Conservation (phyloP, 2,113 vertebrate species). For the Siniperca chuatsi region DNA sequence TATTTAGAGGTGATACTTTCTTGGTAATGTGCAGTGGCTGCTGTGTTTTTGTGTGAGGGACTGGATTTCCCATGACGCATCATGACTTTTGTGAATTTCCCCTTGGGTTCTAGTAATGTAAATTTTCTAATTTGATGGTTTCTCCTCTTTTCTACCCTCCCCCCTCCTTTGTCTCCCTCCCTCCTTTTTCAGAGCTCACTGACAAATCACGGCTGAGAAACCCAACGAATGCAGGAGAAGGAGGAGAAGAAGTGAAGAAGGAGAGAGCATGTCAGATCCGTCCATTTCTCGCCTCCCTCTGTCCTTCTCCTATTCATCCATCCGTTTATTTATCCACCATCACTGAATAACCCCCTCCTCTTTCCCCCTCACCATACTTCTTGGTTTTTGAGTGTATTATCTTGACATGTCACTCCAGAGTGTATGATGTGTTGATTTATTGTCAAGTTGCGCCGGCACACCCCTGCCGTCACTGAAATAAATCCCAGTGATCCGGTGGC, state of each 20-base stretch:
- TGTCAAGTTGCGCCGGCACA: conserved; percentile 70
- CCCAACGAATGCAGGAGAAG: conserved; percentile 32
- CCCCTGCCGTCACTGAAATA: conserved; percentile 69
- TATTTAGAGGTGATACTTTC: conserved; percentile 4
- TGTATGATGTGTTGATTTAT: conserved; percentile 75
- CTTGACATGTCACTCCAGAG: conserved; percentile 70
- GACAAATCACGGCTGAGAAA: conserved; percentile 72
- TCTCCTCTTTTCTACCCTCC: conserved; percentile 20
- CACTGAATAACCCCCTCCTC: conserved; percentile 27
- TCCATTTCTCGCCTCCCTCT: conserved; percentile 35
- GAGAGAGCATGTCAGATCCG: conserved; percentile 30
- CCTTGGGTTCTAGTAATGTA: conserved; percentile 35
- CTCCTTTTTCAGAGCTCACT: conserved; percentile 52
- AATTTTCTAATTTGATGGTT: conserved; percentile 39
- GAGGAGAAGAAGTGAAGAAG: conserved; percentile 48
- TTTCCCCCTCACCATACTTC: conserved; percentile 14
- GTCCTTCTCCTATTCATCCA: conserved; percentile 29
- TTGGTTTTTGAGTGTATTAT: conserved; percentile 66
- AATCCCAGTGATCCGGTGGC: conserved; percentile 74
- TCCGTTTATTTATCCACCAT: conserved; percentile 57
- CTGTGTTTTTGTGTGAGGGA: conserved; percentile 19
- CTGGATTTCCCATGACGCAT: conserved; percentile 36
- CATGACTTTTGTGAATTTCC: conserved; percentile 37
- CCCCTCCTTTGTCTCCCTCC: background rate
- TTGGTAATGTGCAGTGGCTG: background rate